Conservation (phyloP, 2,888 invertebrate genomes). For the Conomelus anceps region DNA sequence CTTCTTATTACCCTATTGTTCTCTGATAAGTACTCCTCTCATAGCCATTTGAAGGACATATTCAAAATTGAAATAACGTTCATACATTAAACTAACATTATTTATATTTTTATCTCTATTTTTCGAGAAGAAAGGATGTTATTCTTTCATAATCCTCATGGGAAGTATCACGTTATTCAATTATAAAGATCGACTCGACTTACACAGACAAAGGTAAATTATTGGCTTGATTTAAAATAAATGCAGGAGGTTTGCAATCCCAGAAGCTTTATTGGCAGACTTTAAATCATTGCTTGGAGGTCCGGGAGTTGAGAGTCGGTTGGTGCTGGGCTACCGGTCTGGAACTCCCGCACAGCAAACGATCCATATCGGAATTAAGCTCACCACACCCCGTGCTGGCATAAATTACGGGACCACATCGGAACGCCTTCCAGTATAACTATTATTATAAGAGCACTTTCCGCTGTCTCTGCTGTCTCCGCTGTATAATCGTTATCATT, state of each 20-base stretch:
- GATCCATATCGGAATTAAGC: neutral
- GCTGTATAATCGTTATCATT: neutral
- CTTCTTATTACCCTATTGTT: no score
- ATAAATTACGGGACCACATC: neutral
- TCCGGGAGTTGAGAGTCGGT: neutral
- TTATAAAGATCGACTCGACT: neutral
- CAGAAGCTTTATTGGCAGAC: neutral
- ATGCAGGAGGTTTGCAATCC: neutral
- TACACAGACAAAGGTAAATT: no score
- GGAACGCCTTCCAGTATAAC: neutral
- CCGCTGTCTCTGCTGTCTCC: neutral
- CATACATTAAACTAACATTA: no score
- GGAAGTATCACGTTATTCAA: neutral
- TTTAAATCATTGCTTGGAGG: neutral
- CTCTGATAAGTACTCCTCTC: no score
- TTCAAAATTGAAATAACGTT: no score
- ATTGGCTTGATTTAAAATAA: neutral
- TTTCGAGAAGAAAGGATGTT: no score
- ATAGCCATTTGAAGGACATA: no score
- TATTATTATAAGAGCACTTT: neutral
- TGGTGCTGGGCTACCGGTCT: neutral
- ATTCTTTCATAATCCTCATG: no score
- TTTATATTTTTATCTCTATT: no score
- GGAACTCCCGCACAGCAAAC: neutral
- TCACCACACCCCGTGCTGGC: neutral